These are phyloP conservation scores for Chrysolophus pictus DNA, from an alignment of 2,797 vertebrate species.

Conservation along the genomic window DNA sequence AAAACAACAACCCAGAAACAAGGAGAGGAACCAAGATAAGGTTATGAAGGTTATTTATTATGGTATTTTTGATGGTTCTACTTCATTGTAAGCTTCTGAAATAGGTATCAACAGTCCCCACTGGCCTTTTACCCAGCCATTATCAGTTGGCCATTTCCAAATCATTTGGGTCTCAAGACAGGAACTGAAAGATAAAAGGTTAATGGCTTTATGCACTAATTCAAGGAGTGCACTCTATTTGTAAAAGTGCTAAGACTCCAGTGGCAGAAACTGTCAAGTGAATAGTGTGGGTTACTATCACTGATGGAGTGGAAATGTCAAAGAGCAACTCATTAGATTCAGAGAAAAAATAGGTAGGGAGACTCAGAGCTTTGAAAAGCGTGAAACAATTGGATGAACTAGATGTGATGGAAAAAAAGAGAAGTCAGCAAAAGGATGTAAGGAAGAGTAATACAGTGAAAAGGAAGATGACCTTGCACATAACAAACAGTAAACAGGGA, in stretches of 20 bases:
- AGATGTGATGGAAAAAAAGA: neutral
- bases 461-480: neutral
- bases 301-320: slow-evolving; percentile 54
- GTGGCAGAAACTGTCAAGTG: slow-evolving; percentile 41
- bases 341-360: slow-evolving; percentile 34
- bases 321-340: slow-evolving; percentile 48
- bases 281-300: slow-evolving; percentile 3
- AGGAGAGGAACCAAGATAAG: neutral
- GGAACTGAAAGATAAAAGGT: neutral
- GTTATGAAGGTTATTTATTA: neutral
- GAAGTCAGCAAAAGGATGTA: neutral
- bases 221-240: neutral
- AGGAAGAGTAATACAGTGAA: neutral
- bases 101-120: neutral
- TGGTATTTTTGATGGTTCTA: neutral
- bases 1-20: too few species aligned
- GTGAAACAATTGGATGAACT: neutral
- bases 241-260: slow-evolving; percentile 24
- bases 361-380: slow-evolving; percentile 8
- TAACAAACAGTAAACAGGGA: neutral
- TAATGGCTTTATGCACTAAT: slow-evolving; percentile 48
- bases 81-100: neutral
- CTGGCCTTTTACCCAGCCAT: neutral
- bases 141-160: neutral
- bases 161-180: neutral